A percentile compares a stretch with the other conserved stretches of the same genome.
Conservation (phyloP, 2,797 vertebrate genomes). For the Sebastes oblongus region DNA sequence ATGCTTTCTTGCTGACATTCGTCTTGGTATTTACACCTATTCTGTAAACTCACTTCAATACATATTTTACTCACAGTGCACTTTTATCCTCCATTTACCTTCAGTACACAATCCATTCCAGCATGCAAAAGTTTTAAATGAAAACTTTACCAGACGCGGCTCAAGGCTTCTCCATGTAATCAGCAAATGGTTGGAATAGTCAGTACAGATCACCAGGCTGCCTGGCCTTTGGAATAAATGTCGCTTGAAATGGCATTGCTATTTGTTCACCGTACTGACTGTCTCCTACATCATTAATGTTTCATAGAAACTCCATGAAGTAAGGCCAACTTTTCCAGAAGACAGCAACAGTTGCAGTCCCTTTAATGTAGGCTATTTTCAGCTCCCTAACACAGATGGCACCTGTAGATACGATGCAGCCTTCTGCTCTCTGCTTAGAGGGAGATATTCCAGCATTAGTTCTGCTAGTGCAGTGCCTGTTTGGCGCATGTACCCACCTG, state of each 20-base stretch:
- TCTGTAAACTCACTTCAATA: not conserved
- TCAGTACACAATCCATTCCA: constrained; percentile 12
- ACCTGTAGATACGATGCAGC: constrained; percentile 17
- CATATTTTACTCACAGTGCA: not conserved
- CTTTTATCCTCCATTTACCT: constrained; percentile 32
- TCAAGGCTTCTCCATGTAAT: not conserved
- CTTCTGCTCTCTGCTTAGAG: not conserved
- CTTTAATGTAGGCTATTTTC: constrained; percentile 5
- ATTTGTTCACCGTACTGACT: constrained; percentile 15
- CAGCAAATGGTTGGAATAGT: not conserved
- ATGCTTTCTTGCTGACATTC: not conserved
- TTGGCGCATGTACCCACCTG: too few relatives aligned
- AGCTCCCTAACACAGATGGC: not conserved
- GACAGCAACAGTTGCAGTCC: constrained; percentile 2
- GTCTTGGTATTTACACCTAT: not conserved
- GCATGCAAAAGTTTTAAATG: constrained; percentile 52
- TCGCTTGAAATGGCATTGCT: constrained; percentile 2
- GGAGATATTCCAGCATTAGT: not conserved
- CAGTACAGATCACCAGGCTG: constrained; percentile 10
- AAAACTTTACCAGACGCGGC: constrained; percentile 46
- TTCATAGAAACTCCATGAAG: not conserved
- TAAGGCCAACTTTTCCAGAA: constrained; percentile 8
- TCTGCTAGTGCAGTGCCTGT: too few relatives aligned
- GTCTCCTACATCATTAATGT: constrained; percentile 23
- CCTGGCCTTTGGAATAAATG: constrained; percentile 6